Conservation (phyloP, 2,888 invertebrate genomes). For the Archaeoteleia sp. region DNA sequence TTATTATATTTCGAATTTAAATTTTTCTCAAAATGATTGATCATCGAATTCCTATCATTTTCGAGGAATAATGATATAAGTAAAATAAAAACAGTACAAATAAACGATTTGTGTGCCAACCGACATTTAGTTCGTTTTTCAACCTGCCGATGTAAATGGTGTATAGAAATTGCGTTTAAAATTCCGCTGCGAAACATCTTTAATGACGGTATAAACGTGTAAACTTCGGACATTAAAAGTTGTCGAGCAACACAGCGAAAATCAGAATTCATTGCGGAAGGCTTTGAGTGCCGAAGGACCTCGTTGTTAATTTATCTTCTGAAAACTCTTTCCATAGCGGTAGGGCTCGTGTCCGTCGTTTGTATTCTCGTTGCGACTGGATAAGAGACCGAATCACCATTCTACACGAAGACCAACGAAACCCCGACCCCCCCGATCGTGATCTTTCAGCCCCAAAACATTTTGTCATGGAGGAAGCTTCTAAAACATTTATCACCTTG, state of each 20-base stretch:
- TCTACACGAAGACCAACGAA: slow-evolving; percentile 50
- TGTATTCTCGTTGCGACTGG: slow-evolving; percentile 52
- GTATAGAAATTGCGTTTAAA: neutral
- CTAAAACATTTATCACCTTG: slow-evolving; percentile 55
- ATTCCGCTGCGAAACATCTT: slow-evolving; percentile 7
- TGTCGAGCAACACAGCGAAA: slow-evolving; percentile 40
- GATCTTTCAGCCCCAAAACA: slow-evolving; percentile 52
- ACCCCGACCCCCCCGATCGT: slow-evolving; percentile 42
- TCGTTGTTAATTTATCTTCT: slow-evolving; percentile 54
- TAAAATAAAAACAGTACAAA: too few relatives aligned
- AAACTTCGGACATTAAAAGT: slow-evolving; percentile 46
- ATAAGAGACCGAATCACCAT: slow-evolving; percentile 55
- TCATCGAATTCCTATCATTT: too few relatives aligned
- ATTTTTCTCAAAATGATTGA: too few relatives aligned
- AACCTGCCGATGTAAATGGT: too few relatives aligned
- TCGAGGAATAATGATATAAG: too few relatives aligned
- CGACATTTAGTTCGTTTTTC: too few relatives aligned
- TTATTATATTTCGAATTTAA: too few relatives aligned
- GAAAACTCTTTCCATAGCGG: slow-evolving; percentile 42
- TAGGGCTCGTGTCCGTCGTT: slow-evolving; percentile 51
- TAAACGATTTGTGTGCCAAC: too few relatives aligned
- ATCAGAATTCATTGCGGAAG: slow-evolving; percentile 53
- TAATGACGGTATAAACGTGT: slow-evolving; percentile 23
- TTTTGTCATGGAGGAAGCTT: slow-evolving; percentile 53
- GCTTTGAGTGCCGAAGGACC: slow-evolving; percentile 44